Conservation (phyloP, 2,888 invertebrate species). For the Plagiodera versicolora region DNA sequence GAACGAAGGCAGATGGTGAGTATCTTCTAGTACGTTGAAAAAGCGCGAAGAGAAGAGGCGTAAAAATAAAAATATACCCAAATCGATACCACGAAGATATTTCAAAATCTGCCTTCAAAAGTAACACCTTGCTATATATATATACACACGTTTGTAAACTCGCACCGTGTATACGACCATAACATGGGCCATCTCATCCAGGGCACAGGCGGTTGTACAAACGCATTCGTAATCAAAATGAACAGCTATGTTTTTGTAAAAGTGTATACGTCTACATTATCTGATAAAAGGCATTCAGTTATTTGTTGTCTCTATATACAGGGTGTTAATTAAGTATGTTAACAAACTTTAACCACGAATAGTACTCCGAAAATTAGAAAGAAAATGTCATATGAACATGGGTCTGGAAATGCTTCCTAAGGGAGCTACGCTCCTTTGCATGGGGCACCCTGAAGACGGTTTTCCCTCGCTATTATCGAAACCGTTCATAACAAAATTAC, state of each 20-base stretch:
- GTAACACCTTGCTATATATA: conserved; percentile 50
- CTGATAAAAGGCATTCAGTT: conserved; percentile 57
- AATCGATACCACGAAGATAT: conserved; percentile 36
- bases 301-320: conserved; percentile 54
- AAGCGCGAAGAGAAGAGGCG: conserved; percentile 37
- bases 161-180: neutral
- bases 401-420: no score
- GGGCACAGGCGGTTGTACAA: conserved; percentile 15
- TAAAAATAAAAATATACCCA: conserved; percentile 36
- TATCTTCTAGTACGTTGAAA: conserved; percentile 37
- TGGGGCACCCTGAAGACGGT: no score
- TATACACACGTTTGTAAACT: conserved; percentile 24
- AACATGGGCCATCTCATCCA: neutral
- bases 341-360: no score
- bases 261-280: conserved; percentile 57
- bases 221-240: conserved; percentile 45
- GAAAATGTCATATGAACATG: no score
- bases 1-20: conserved; percentile 46
- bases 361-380: no score
- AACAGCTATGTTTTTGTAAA: conserved; percentile 53
- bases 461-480: no score
- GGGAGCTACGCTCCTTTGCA: no score
- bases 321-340: no score
- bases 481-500: no score
- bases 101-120: conserved; percentile 44